A percentile compares a stretch with the other conserved stretches of the same genome.
These are phyloP conservation scores for Caenorhabditis imperialis DNA, from an alignment of 2,888 invertebrate species.

Conservation along the genomic window DNA sequence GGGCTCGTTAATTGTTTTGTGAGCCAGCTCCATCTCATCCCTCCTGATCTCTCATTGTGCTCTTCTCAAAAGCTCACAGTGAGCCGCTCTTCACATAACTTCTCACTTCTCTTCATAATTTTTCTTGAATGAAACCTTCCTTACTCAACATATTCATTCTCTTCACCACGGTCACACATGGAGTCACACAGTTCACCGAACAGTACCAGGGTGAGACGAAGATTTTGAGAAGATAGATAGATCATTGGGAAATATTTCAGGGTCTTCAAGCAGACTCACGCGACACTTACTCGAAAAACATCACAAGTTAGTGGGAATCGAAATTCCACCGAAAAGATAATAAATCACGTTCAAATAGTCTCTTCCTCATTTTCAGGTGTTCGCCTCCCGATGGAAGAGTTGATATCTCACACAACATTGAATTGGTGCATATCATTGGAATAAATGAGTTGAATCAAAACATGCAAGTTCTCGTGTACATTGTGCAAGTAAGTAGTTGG, in stretches of 20 bases:
- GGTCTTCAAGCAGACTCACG: conserved; percentile 53
- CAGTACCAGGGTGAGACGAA: conserved; percentile 45
- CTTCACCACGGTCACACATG: conserved; percentile 26
- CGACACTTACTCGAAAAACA: conserved; percentile 61
- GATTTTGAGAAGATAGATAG: neutral
- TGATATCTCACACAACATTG: conserved; percentile 67
- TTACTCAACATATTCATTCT: conserved; percentile 25
- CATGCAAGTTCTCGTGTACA: conserved; percentile 70
- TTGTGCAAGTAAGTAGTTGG: conserved; percentile 61
- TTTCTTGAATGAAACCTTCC: conserved; percentile 13
- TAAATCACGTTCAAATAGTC: neutral
- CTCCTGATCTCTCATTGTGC: conserved; percentile 49
- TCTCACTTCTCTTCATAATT: conserved; percentile 11
- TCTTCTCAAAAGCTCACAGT: conserved; percentile 35
- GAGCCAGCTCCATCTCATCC: conserved; percentile 36
- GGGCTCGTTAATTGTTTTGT: conserved; percentile 57
- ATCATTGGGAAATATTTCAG: conserved; percentile 9
- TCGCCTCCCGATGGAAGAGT: conserved; percentile 72
- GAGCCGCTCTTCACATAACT: conserved; percentile 25
- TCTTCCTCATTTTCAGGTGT: conserved; percentile 43
- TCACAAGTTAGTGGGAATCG: conserved; percentile 51
- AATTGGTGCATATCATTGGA: conserved; percentile 68
- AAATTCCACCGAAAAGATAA: neutral
- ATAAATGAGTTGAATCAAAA: conserved; percentile 70
- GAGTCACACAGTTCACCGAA: conserved; percentile 37